These are phyloP conservation scores for Mus musculus DNA, from an alignment of 2,113 vertebrate genomes.

Conservation along the genomic window GRCm39 chr13:56447501-56448000, in stretches of 20 bases:
- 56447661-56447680: too few relatives aligned
- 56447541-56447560: not conserved
- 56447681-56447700: not conserved
- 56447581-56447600: not conserved
- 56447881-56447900: not conserved
- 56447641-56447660: not conserved
- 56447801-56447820: not conserved
- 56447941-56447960: not conserved
- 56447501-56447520: not conserved
- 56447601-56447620: not conserved
- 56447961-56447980: not conserved
- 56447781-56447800: not conserved
- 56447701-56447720: not conserved
- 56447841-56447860: conserved; percentile 12
- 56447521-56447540: not conserved
- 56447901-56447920: not conserved
- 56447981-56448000: not conserved
- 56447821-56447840: not conserved
- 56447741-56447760: not conserved
- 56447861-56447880: not conserved
- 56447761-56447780: not conserved
- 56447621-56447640: not conserved
- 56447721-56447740: not conserved
- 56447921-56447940: not conserved
- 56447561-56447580: not conserved